Conservation (phyloP, 2,797 vertebrate genomes). For the Buphagus erythrorhynchus region DNA sequence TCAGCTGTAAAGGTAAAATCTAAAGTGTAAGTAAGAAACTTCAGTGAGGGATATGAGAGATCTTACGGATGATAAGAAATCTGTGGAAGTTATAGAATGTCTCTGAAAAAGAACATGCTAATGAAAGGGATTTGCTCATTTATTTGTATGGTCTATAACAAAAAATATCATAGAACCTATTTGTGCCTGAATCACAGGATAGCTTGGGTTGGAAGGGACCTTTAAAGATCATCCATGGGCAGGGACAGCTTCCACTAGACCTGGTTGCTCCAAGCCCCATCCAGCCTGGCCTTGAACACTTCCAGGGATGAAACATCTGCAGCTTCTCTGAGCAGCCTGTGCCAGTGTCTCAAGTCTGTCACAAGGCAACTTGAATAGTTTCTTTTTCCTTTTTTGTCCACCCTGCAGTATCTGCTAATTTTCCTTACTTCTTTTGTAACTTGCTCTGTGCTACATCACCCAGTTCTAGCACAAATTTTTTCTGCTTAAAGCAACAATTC, state of each 20-base stretch:
- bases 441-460: not conserved
- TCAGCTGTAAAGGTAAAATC: not conserved
- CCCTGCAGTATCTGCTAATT: not conserved
- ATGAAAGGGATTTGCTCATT: fast-evolving
- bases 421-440: not conserved
- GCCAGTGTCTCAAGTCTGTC: not conserved
- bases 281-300: not conserved
- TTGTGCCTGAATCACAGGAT: not conserved
- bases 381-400: not conserved
- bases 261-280: not conserved
- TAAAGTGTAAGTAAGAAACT: not conserved
- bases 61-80: not conserved
- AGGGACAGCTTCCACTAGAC: not conserved
- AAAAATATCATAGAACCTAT: not conserved
- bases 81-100: not conserved
- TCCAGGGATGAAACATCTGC: not conserved
- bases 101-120: not conserved
- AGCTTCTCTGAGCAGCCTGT: not conserved
- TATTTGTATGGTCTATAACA: not conserved
- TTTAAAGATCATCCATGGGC: not conserved
- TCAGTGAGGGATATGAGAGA: not conserved
- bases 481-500: not conserved
- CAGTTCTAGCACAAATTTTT: not conserved
- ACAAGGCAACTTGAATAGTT: not conserved
- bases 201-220: not conserved